Evolutionary conservation across 2,888 invertebrate genomes (phyloP).

Genomic region (Plebejus melissa): DNA sequence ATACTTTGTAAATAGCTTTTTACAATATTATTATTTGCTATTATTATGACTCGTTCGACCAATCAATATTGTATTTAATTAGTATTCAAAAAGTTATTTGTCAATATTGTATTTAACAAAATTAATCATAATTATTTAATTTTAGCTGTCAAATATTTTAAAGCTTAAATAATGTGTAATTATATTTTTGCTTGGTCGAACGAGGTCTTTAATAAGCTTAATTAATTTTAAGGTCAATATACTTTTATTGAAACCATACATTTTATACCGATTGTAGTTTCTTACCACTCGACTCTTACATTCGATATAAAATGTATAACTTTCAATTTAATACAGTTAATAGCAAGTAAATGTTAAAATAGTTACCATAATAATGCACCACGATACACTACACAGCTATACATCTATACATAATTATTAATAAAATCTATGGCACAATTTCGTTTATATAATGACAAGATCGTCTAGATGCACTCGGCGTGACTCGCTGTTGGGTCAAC

Average conservation of each 20-base stretch:
- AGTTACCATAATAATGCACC: conserved; percentile 25
- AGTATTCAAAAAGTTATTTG: no score
- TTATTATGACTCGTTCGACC: neutral
- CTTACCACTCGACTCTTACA: neutral
- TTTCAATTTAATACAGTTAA: neutral
- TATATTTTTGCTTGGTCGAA: neutral
- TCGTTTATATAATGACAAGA: conserved; percentile 19
- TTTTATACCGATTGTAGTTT: neutral
- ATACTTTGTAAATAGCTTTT: neutral
- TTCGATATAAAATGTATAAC: neutral
- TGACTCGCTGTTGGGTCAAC: neutral
- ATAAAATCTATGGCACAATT: conserved; percentile 22
- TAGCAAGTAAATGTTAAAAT: conserved; percentile 12
- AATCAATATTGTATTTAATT: neutral
- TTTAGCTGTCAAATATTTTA: neutral
- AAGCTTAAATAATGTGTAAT: neutral
- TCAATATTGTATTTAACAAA: neutral
- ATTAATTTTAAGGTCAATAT: neutral
- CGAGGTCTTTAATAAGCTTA: neutral
- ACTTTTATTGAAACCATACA: neutral
- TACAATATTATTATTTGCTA: conserved; percentile 16
- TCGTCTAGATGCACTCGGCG: neutral
- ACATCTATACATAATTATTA: conserved; percentile 17
- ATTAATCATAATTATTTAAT: neutral
- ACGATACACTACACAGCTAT: conserved; percentile 11